Evolutionary conservation across 2,888 invertebrate genomes (phyloP), one percentile per base, ranked within the genome.

Genomic region (Julus scanicus): DNA sequence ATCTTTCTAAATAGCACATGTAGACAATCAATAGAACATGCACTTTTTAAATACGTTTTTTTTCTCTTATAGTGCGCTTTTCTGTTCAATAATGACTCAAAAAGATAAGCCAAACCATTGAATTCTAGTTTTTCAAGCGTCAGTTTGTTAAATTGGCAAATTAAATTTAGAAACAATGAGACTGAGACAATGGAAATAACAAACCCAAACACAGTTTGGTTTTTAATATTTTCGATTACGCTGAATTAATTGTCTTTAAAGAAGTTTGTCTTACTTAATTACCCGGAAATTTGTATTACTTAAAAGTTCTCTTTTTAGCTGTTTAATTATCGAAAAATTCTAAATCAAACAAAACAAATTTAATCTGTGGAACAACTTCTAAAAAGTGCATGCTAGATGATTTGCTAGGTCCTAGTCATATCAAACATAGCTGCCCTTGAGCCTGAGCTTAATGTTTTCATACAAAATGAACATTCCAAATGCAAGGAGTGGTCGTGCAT

Each of bases 381-480:
- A 80, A 80, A 37, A 80, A 80, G 80, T 80, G 80, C 37, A 37
- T 80, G 80, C 3, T 80, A 11, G 80, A 85, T 85, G 8, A 44
- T 44, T 85, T 48, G 49, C 20, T 44, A n/a, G 20, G 48, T 85
- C 85, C 49, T 49, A 85, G 49, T 85, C 85, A 85, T 85, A 85
- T 85, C 85, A 85, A 85, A 85, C 44, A 20, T 44, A 44, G 17
- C 48, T 44, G 48, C 1, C 85, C n/a, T 85, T 85, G 85, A 85
- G 44, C 85, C 85, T 49, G 49, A 40, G 48, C 29, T 29, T 85
- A 8, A 29, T 49, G 20, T 48, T 29, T 85, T 44, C 20, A 85
- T 40, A 48, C 48, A 85, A 85, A 85, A 29, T 85, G 20, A 85
- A 85, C 85, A 85, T 85, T 85, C 85, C 85, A 48, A 85, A 85